Conservation (phyloP, 2,888 invertebrate species). For the Argyresthia albistria region DNA sequence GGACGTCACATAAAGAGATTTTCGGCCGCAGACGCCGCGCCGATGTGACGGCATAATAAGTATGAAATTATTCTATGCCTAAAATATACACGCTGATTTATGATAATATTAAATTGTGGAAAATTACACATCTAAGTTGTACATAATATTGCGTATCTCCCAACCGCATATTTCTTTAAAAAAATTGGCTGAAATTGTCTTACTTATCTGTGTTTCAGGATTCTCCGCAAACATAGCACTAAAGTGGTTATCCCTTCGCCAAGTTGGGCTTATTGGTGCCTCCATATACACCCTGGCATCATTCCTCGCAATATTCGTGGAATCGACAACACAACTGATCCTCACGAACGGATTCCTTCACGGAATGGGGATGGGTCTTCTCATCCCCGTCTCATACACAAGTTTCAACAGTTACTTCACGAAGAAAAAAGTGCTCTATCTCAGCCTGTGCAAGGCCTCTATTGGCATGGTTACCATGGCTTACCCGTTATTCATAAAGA, state of each 20-base stretch:
- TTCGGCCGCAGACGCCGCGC: too few relatives aligned
- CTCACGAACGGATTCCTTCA: slow-evolving; percentile 77
- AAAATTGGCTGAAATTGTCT: too few relatives aligned
- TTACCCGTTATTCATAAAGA: slow-evolving; percentile 77
- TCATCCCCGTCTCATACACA: slow-evolving; percentile 80
- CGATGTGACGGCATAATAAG: too few relatives aligned
- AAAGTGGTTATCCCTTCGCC: slow-evolving; percentile 75
- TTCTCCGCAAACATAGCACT: slow-evolving; percentile 78
- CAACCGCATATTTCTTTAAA: too few relatives aligned
- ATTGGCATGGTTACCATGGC: slow-evolving; percentile 78
- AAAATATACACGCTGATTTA: too few relatives aligned
- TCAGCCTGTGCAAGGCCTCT: slow-evolving; percentile 79
- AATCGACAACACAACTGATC: slow-evolving; percentile 74
- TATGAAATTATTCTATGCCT: too few relatives aligned
- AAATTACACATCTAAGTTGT: too few relatives aligned
- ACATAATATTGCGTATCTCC: too few relatives aligned
- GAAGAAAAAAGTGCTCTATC: slow-evolving; percentile 77
- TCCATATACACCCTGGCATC: slow-evolving; percentile 75
- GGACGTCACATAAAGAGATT: too few relatives aligned
- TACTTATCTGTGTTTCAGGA: slow-evolving; percentile 56
- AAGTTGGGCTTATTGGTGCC: slow-evolving; percentile 78
- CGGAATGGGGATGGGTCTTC: slow-evolving; percentile 78
- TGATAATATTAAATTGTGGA: too few relatives aligned
- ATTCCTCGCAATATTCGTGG: slow-evolving; percentile 75
- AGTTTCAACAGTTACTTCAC: slow-evolving; percentile 84